Base-by-base conservation (phyloP, 2,888 invertebrate species). In the Pediacus dermestoides region DNA sequence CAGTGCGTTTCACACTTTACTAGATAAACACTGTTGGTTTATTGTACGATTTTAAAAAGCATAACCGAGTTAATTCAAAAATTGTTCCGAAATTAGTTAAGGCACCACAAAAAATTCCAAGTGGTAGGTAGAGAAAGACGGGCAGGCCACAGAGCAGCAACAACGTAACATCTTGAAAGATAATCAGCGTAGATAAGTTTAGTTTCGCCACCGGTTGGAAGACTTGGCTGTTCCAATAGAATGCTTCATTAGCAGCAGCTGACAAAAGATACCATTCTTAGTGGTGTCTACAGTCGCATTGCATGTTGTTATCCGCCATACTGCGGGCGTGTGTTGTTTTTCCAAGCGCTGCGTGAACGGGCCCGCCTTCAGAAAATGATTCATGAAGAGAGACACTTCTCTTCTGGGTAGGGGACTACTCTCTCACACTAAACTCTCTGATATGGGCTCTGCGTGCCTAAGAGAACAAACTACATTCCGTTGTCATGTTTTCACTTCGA, bases 241-340 rank as follows among this genome's bases (percentile, higher is more conserved):
- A 48, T 47, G 55, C 44, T 48, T 54, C 52, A 55, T 58, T 55
- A 53, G 52, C 44, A 40, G 46, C 51, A 47, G 54, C 52, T 52
- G 51, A 52, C 50, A 50, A 45, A 48, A 42, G 41, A 33, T 32
- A 37, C 42, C 44, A 41, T 43, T 39, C 40, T 43, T 38, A 30
- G 40, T 35, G 39, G 40, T 34, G 41, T 39, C 44, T 26, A 27
- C 31, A 18, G 33, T 18, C 40, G 32, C 28, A 33, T 45, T 44
- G 42, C 44, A 42, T 37, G 39, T 23, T 23, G 41, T n/a, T 23
- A 32, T 46, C 58, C 63, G 63, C 64, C 64, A 63, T 64, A 49
- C 53, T 63, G 64, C 64, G 55, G 63, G 64, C 63, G 64, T 65
- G 60, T 55, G 60, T 61, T 61, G 60, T 63, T 58, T 60, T 58